Conservation (phyloP, 2,113 vertebrate genomes). For the Dicentrarchus labrax region DNA sequence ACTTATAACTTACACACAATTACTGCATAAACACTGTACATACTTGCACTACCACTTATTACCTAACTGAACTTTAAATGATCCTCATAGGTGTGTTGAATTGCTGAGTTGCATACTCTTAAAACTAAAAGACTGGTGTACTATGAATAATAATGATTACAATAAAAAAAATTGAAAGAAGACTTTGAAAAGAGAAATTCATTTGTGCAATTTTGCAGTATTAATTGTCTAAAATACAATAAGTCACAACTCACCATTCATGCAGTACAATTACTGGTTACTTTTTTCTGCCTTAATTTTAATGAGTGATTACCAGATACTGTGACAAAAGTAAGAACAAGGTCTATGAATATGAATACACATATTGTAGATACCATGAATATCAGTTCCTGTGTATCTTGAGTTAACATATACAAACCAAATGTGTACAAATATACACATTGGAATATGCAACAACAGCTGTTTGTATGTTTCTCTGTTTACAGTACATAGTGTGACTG, state of each 20-base stretch:
- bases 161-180: background rate
- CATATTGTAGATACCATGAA: background rate
- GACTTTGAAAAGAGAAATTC: background rate
- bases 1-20: background rate
- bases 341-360: too few species aligned
- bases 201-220: background rate
- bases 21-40: background rate
- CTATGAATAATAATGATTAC: background rate
- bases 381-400: background rate
- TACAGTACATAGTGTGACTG: background rate
- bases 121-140: background rate
- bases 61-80: background rate
- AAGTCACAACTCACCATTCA: background rate
- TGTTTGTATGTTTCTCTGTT: background rate
- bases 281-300: background rate
- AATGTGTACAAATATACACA: background rate
- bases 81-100: background rate
- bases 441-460: background rate
- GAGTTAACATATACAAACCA: background rate
- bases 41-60: background rate
- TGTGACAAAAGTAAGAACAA: too few species aligned
- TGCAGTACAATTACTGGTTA: background rate
- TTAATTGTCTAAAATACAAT: background rate
- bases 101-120: background rate
- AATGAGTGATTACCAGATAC: too few species aligned